Evolutionary conservation across 30 jellyfish, hydroid and myxozoan species (phyloP).

Genomic region (Mastigias papua): DNA sequence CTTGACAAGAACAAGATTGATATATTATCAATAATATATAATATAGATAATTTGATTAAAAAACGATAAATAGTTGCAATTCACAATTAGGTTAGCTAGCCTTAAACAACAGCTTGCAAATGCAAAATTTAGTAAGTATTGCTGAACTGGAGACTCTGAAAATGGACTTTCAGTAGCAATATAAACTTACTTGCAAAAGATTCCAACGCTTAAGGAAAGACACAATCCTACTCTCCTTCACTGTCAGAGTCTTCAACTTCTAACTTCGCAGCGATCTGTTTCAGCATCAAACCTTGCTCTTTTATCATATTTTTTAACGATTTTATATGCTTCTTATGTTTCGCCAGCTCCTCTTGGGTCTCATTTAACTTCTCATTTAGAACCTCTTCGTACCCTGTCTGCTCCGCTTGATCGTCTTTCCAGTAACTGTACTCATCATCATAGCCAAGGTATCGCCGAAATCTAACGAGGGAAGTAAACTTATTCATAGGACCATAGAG

Average conservation of each 20-base stretch:
- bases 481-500: no score
- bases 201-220: background rate
- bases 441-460: slow-evolving; percentile 72
- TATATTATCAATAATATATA: no score
- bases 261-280: slow-evolving; percentile 58
- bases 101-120: no score
- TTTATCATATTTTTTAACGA: slow-evolving; percentile 37
- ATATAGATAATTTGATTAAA: no score
- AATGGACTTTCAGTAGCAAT: background rate
- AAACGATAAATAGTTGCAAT: no score
- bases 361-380: slow-evolving; percentile 32
- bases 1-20: no score
- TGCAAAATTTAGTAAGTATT: no score
- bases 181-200: no score
- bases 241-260: slow-evolving; percentile 50
- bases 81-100: no score
- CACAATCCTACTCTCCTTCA: slow-evolving; percentile 26
- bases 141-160: background rate
- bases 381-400: slow-evolving; percentile 55
- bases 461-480: slow-evolving; percentile 13
- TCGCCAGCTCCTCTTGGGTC: slow-evolving; percentile 60
- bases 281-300: slow-evolving; percentile 70
- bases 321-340: slow-evolving; percentile 75
- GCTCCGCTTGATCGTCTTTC: slow-evolving; percentile 73
- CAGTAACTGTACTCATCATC: slow-evolving; percentile 67